These are phyloP conservation scores for Hypolimnas misippus DNA, from an alignment of 2,888 invertebrate genomes.

Conservation along the genomic window DNA sequence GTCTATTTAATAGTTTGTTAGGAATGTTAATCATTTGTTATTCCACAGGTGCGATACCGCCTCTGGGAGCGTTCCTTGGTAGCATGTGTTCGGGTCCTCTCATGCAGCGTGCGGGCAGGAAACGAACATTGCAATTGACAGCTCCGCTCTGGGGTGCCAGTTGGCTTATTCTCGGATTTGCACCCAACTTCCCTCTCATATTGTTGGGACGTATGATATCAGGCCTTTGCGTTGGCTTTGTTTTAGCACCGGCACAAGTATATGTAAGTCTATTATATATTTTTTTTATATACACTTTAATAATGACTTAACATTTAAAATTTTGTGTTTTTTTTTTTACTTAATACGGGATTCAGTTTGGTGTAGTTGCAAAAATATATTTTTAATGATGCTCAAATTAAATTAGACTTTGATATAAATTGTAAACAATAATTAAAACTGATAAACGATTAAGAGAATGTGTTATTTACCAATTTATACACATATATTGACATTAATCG, in stretches of 20 bases:
- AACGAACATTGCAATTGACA: conserved; percentile 75
- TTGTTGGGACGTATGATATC: conserved; percentile 82
- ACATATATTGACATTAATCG: too few relatives aligned
- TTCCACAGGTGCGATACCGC: conserved; percentile 80
- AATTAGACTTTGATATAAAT: too few relatives aligned
- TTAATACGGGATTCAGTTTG: too few relatives aligned
- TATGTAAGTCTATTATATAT: conserved; percentile 83
- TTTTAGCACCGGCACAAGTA: conserved; percentile 85
- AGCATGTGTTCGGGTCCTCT: conserved; percentile 80
- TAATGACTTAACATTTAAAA: too few relatives aligned
- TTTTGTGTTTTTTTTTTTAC: too few relatives aligned
- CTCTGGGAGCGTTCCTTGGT: conserved; percentile 83
- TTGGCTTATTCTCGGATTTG: conserved; percentile 83
- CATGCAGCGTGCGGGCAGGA: conserved; percentile 82
- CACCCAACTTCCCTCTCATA: conserved; percentile 71
- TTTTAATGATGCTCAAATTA: too few relatives aligned
- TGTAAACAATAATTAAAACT: too few relatives aligned
- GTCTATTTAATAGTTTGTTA: too few relatives aligned
- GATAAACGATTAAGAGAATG: too few relatives aligned
- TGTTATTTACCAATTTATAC: too few relatives aligned
- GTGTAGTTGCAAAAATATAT: too few relatives aligned
- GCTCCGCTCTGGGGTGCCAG: conserved; percentile 79
- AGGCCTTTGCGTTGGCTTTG: conserved; percentile 85
- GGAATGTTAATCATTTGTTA: neutral
- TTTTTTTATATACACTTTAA: too few relatives aligned